phyloP scores from a whole-genome alignment of 2,113 vertebrate genomes.

The Tautogolabrus adspersus region DNA sequence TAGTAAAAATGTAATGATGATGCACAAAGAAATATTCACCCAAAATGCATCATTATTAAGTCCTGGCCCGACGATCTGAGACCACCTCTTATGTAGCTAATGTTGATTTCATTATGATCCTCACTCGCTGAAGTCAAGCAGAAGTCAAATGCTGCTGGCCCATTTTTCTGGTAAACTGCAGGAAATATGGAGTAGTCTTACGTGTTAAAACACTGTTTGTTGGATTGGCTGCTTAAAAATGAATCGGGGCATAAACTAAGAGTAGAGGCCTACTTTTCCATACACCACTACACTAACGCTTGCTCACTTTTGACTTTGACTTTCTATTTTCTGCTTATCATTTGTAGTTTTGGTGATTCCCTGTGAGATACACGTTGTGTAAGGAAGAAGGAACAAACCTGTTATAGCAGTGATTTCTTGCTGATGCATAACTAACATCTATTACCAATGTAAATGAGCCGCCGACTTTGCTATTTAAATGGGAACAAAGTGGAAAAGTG shows the following conservation, averaged over 20 bases:
- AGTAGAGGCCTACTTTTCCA: background rate
- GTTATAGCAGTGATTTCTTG: slow-evolving; percentile 44
- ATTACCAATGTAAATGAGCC: slow-evolving; percentile 74
- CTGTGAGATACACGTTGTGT: background rate
- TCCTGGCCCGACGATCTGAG: too few relatives aligned
- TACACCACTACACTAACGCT: background rate
- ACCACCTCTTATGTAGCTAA: background rate
- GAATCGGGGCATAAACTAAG: background rate
- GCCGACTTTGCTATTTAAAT: slow-evolving; percentile 70
- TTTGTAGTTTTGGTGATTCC: background rate
- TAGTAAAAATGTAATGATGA: too few relatives aligned
- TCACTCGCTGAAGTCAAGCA: background rate
- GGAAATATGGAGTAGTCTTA: too few relatives aligned
- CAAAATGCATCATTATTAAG: background rate
- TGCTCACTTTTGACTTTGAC: background rate
- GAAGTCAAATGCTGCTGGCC: background rate
- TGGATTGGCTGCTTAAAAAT: background rate
- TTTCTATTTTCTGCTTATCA: background rate
- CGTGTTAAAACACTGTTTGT: background rate
- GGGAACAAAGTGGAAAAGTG: slow-evolving; percentile 62
- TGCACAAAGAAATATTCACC: background rate
- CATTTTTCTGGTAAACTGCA: background rate
- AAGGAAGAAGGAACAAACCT: slow-evolving; percentile 15
- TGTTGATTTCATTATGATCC: background rate
- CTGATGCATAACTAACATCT: slow-evolving; percentile 68